A percentile compares a stretch with the other conserved stretches of the same genome.
phyloP scores from a whole-genome alignment of 2,797 vertebrate genomes.

The Karalla daura region DNA sequence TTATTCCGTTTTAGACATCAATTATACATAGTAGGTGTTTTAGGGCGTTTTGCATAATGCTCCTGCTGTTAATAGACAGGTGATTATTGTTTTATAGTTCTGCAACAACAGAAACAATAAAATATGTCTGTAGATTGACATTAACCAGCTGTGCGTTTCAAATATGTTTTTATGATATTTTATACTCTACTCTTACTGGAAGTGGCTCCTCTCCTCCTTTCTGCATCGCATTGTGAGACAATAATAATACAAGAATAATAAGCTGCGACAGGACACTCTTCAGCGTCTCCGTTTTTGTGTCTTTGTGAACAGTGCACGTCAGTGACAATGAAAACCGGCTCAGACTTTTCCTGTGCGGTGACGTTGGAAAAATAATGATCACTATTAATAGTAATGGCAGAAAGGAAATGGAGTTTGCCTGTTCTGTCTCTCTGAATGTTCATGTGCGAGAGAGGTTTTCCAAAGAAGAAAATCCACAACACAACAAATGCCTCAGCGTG shows the following conservation, averaged over 20 bases:
- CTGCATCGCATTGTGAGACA: background rate
- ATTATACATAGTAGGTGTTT: background rate
- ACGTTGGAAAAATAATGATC: background rate
- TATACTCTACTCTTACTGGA: background rate
- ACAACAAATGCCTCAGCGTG: background rate
- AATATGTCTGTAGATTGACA: background rate
- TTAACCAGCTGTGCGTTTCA: conserved; percentile 3
- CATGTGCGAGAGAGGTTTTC: background rate
- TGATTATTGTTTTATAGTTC: background rate
- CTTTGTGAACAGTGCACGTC: background rate
- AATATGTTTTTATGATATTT: no score
- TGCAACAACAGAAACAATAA: background rate
- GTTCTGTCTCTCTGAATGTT: background rate
- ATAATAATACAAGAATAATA: background rate
- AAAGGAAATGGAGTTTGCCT: background rate
- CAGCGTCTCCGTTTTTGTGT: background rate
- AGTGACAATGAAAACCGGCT: background rate
- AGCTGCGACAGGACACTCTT: background rate
- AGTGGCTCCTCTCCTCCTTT: background rate
- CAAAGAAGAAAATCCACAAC: background rate
- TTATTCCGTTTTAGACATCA: background rate
- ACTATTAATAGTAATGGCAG: background rate
- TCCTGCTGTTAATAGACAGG: background rate
- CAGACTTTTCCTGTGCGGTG: background rate
- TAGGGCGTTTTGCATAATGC: background rate